Evolutionary conservation across 2,888 invertebrate species (phyloP).

Genomic region (Hoplodrina ambigua): DNA sequence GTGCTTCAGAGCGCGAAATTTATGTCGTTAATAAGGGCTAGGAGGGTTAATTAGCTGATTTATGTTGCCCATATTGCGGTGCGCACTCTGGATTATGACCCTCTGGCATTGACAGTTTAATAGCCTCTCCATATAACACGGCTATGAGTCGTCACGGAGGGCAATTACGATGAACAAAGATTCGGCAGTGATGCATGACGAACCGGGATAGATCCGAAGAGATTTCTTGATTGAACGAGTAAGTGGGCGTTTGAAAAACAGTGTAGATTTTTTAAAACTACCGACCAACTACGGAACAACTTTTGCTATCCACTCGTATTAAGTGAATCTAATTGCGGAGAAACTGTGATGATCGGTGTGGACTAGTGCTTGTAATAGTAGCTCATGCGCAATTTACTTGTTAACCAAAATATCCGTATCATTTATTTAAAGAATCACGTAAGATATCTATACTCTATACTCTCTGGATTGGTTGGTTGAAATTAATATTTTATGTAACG

Average conservation of each 20-base stretch:
- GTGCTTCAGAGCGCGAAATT: constrained; percentile 84
- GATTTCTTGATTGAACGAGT: constrained; percentile 57
- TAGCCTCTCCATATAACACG: constrained; percentile 72
- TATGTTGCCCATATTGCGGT: constrained; percentile 85
- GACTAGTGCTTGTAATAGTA: constrained; percentile 28
- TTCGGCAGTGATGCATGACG: constrained; percentile 70
- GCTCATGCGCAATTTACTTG: constrained; percentile 41
- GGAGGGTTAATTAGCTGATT: constrained; percentile 89
- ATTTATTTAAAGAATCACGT: constrained; percentile 6
- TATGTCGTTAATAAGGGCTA: constrained; percentile 88
- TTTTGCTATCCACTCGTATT: constrained; percentile 35
- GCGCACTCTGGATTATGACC: constrained; percentile 80
- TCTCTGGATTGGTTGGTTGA: not conserved
- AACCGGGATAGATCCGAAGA: constrained; percentile 60
- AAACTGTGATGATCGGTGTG: constrained; percentile 35
- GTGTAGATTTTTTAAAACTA: constrained; percentile 42
- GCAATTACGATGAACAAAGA: constrained; percentile 75
- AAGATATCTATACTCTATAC: not conserved
- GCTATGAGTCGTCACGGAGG: constrained; percentile 69
- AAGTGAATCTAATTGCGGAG: constrained; percentile 51
- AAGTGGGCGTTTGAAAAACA: constrained; percentile 46
- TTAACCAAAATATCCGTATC: constrained; percentile 28
- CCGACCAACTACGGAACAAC: constrained; percentile 19
- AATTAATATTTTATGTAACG: not conserved
- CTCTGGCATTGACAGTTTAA: constrained; percentile 85